Evolutionary conservation across 2,113 vertebrate species (phyloP).

Genomic region (Saccopteryx leptura): DNA sequence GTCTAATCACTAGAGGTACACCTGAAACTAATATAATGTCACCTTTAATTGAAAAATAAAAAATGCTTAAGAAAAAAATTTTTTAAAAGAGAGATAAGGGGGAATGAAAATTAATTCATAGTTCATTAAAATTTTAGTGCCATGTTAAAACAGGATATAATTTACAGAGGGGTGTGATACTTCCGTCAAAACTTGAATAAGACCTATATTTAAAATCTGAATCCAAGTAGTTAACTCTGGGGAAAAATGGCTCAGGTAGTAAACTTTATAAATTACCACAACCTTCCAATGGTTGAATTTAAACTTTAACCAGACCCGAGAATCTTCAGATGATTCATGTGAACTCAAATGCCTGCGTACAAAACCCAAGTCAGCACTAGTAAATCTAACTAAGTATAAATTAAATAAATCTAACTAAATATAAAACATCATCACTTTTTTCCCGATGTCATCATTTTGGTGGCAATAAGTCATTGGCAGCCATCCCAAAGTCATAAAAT

Average conservation of each 20-base stretch:
- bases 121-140: neutral
- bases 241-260: neutral
- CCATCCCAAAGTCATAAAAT: slow-evolving; percentile 62
- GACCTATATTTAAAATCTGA: neutral
- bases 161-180: neutral
- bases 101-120: neutral
- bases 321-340: neutral
- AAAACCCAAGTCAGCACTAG: slow-evolving; percentile 30
- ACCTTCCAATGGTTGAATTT: neutral
- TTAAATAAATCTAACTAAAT: neutral
- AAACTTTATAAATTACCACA: slow-evolving; percentile 5
- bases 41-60: no score
- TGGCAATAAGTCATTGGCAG: slow-evolving; percentile 35
- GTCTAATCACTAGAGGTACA: no score
- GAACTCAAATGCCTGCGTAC: neutral
- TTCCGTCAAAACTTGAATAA: neutral
- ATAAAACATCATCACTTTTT: slow-evolving; percentile 57
- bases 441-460: slow-evolving; percentile 30
- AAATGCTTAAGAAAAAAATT: no score
- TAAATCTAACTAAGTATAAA: slow-evolving; percentile 65
- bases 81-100: neutral
- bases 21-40: no score
- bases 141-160: neutral
- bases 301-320: slow-evolving; percentile 29
- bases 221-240: neutral